Conservation (phyloP, 2,888 invertebrate genomes). For the Thecocarcelia acutangulata region DNA sequence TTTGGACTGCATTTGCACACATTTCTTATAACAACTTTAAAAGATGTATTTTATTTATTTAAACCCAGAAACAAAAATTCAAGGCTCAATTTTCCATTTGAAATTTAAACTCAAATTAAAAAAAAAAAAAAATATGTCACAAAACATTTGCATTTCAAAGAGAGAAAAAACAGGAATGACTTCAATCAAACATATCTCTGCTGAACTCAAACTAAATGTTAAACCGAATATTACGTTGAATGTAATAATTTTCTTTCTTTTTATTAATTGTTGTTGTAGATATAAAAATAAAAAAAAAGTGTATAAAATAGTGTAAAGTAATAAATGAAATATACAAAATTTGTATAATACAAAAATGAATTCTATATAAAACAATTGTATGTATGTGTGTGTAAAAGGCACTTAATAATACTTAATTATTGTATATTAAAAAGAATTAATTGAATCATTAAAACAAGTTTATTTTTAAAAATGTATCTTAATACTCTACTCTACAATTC, state of each 20-base stretch:
- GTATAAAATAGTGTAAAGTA: slow-evolving; percentile 61
- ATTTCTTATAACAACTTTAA: too few relatives aligned
- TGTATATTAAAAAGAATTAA: slow-evolving; percentile 58
- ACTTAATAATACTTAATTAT: slow-evolving; percentile 81
- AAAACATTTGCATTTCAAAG: slow-evolving; percentile 9
- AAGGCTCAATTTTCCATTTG: slow-evolving; percentile 17
- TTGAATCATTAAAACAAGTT: slow-evolving; percentile 51
- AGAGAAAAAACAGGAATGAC: slow-evolving; percentile 42
- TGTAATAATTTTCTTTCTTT: slow-evolving; percentile 52
- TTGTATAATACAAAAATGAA: slow-evolving; percentile 59
- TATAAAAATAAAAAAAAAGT: slow-evolving; percentile 42
- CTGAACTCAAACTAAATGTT: slow-evolving; percentile 23
- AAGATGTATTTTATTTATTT: too few relatives aligned
- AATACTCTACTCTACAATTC: slow-evolving; percentile 70
- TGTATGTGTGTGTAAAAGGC: slow-evolving; percentile 73
- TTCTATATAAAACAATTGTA: slow-evolving; percentile 68
- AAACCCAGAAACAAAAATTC: too few relatives aligned
- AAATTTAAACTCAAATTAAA: slow-evolving; percentile 55
- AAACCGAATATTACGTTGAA: slow-evolving; percentile 49
- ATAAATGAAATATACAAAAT: slow-evolving; percentile 51
- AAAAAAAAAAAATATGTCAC: slow-evolving; percentile 45
- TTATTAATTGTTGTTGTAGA: slow-evolving; percentile 61
- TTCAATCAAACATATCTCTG: slow-evolving; percentile 64
- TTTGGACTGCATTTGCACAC: too few relatives aligned
- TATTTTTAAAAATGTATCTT: slow-evolving; percentile 61